phyloP scores from a whole-genome alignment of 1,140 invertebrate genomes.

The Hylaeus volcanicus region DNA sequence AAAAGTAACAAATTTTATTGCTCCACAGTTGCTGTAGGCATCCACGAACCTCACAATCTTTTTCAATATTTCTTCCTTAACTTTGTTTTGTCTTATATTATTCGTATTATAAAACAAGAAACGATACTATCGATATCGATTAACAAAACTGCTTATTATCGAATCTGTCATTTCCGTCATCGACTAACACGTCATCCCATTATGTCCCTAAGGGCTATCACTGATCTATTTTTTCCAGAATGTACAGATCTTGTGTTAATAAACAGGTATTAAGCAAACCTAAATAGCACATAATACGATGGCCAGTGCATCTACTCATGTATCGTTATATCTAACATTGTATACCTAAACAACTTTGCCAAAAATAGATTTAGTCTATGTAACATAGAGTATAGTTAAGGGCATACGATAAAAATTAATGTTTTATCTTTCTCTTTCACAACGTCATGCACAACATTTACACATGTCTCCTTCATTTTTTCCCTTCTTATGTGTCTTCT shows the following conservation, averaged over 20 bases:
- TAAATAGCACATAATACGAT: conserved; percentile 79
- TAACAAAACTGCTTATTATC: conserved; percentile 5
- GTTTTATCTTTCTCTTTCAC: conserved; percentile 59
- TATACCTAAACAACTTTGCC: conserved; percentile 81
- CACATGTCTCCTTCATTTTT: conserved; percentile 47
- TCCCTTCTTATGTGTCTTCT: conserved; percentile 21
- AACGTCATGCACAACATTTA: conserved; percentile 44
- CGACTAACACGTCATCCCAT: neutral
- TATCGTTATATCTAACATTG: conserved; percentile 78
- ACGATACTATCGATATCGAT: neutral
- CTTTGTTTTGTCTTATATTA: neutral
- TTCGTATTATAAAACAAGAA: neutral
- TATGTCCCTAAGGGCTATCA: conserved; percentile 35
- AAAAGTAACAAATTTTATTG: conserved; percentile 73
- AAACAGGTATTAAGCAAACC: conserved; percentile 72
- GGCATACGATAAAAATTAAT: conserved; percentile 69
- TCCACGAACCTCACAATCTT: neutral
- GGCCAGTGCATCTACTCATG: conserved; percentile 80
- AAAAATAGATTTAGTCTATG: conserved; percentile 81
- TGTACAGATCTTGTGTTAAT: conserved; percentile 73
- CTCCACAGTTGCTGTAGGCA: conserved; percentile 59
- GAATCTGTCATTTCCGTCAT: conserved; percentile 11
- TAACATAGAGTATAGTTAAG: conserved; percentile 81
- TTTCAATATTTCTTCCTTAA: conserved; percentile 6
- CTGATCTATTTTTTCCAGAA: conserved; percentile 58